phyloP scores from a whole-genome alignment of 2,888 invertebrate species.

The Plebejus anna region DNA sequence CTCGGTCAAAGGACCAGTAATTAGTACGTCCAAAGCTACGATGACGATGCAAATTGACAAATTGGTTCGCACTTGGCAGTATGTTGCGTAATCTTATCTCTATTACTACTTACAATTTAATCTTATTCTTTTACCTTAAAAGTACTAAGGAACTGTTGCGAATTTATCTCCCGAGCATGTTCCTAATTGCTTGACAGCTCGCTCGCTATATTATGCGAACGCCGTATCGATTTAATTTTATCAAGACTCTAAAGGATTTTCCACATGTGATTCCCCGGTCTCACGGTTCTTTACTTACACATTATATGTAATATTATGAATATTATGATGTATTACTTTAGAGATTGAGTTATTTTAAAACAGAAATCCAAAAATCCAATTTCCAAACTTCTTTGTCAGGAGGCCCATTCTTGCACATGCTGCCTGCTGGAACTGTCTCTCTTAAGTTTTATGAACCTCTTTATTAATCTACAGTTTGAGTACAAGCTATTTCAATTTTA shows the following conservation, averaged over 20 bases:
- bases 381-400: neutral
- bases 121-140: neutral
- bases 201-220: slow-evolving; percentile 11
- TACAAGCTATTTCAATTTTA: neutral
- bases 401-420: too few species aligned
- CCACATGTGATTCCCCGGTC: slow-evolving; percentile 15
- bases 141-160: neutral
- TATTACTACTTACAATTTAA: neutral
- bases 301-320: neutral
- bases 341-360: neutral
- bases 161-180: neutral
- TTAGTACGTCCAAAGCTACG: neutral
- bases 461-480: too few species aligned
- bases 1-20: neutral
- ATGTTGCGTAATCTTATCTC: neutral
- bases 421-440: too few species aligned
- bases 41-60: neutral
- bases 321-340: neutral
- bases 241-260: neutral
- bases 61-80: neutral
- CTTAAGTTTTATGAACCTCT: too few species aligned
- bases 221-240: neutral
- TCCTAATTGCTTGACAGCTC: neutral
- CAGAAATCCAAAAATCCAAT: neutral
- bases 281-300: neutral